phyloP scores from a whole-genome alignment of 2,113 vertebrate species.

The Peucedramus taeniatus region DNA sequence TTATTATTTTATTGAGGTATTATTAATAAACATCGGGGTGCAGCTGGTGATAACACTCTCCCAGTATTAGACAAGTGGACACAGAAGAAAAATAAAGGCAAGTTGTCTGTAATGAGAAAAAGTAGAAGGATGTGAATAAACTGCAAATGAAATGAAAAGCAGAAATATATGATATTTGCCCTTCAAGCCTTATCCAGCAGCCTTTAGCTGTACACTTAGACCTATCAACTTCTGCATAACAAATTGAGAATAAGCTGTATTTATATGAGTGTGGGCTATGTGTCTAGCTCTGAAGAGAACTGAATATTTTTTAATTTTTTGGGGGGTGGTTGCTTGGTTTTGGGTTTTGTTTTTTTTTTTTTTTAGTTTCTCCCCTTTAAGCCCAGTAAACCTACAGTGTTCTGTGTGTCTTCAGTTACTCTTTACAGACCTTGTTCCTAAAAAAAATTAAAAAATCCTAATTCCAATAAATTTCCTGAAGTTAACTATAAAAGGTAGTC shows the following conservation, averaged over 20 bases:
- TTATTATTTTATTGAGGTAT: constrained; percentile 62
- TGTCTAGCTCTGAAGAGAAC: background rate
- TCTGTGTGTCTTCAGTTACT: constrained; percentile 20
- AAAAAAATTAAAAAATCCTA: background rate
- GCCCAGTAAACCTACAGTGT: background rate
- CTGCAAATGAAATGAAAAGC: background rate
- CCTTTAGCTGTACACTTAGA: background rate
- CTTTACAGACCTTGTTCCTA: background rate
- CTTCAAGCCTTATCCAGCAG: background rate
- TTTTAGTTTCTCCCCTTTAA: background rate
- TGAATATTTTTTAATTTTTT: background rate
- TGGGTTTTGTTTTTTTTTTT: too few relatives aligned
- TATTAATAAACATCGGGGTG: constrained; percentile 66
- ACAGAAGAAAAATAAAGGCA: constrained; percentile 21
- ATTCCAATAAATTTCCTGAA: constrained; percentile 44
- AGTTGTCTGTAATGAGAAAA: background rate
- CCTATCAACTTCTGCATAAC: background rate
- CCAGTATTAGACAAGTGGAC: constrained; percentile 1
- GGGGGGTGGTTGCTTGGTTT: too few relatives aligned
- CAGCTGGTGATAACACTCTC: constrained; percentile 12
- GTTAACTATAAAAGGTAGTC: constrained; percentile 49
- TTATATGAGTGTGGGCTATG: background rate
- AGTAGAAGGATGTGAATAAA: background rate
- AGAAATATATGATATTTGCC: background rate
- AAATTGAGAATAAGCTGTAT: background rate